Percentiles rank a stretch among this genome's conserved stretches.
phyloP scores from a whole-genome alignment of 2,888 invertebrate species.

The Drosophila robusta region DNA sequence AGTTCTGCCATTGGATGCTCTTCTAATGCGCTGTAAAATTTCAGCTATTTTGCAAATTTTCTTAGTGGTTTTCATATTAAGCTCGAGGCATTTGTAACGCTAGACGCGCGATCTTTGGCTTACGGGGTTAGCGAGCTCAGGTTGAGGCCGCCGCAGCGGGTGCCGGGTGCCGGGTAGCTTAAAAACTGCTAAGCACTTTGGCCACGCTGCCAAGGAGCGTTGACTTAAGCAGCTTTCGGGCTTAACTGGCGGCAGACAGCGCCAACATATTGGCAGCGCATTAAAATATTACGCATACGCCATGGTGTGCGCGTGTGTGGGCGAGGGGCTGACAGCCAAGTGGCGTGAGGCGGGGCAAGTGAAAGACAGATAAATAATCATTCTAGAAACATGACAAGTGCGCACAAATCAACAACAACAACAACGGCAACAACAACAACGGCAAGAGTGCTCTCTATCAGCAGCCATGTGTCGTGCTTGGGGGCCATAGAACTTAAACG shows the following conservation, averaged over 20 bases:
- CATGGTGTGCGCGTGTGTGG: slow-evolving; percentile 1
- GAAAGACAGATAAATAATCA: slow-evolving; percentile 63
- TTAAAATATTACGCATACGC: slow-evolving; percentile 71
- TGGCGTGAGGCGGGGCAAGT: slow-evolving; percentile 14
- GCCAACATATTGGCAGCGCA: slow-evolving; percentile 65
- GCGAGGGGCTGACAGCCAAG: slow-evolving; percentile 12
- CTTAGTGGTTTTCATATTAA: slow-evolving; percentile 78
- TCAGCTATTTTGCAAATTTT: slow-evolving; percentile 74
- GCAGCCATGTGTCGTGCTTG: slow-evolving; percentile 60
- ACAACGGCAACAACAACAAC: slow-evolving; percentile 15
- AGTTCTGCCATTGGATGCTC: slow-evolving; percentile 45
- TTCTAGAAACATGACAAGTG: slow-evolving; percentile 66
- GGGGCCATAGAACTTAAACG: slow-evolving; percentile 67
- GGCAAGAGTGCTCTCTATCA: slow-evolving; percentile 21
- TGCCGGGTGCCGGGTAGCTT: slow-evolving; percentile 46
- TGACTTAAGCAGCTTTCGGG: slow-evolving; percentile 72
- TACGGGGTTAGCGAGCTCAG: slow-evolving; percentile 44
- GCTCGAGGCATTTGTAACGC: slow-evolving; percentile 61
- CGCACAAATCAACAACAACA: slow-evolving; percentile 31
- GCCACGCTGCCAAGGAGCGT: slow-evolving; percentile 55
- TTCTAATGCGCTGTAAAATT: slow-evolving; percentile 53
- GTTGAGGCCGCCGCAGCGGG: slow-evolving; percentile 20
- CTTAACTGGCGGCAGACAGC: slow-evolving; percentile 61
- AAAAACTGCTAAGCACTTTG: slow-evolving; percentile 72
- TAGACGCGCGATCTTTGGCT: slow-evolving; percentile 63